A percentile compares a stretch with the other conserved stretches of the same genome.
Conservation (phyloP, 2,888 invertebrate genomes). For the Eulithis testata region DNA sequence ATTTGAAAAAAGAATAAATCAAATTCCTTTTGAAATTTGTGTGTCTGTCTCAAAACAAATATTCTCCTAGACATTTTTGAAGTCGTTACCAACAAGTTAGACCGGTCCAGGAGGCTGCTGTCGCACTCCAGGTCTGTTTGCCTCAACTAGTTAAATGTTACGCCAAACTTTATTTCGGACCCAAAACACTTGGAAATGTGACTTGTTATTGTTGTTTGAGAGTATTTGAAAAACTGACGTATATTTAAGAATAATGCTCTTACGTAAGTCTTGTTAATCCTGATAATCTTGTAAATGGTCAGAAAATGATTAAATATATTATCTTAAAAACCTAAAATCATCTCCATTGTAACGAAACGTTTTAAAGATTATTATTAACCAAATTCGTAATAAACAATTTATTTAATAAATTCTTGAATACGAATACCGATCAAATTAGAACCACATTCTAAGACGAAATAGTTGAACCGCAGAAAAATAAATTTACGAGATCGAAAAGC, state of each 20-base stretch:
- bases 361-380: not conserved
- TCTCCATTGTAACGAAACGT: no score
- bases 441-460: constrained; percentile 31
- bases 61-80: constrained; percentile 62
- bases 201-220: constrained; percentile 72
- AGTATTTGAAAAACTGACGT: constrained; percentile 51
- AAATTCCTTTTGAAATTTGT: constrained; percentile 39
- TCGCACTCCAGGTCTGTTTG: constrained; percentile 75
- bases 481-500: constrained; percentile 60
- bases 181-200: constrained; percentile 65
- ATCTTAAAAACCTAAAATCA: no score
- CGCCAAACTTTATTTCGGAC: constrained; percentile 73
- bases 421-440: constrained; percentile 12
- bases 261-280: not conserved
- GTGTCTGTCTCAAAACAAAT: constrained; percentile 53
- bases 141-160: constrained; percentile 81
- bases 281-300: no score
- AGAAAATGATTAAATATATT: no score
- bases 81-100: constrained; percentile 62
- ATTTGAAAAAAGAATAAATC: constrained; percentile 2
- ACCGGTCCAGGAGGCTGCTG: constrained; percentile 58
- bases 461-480: constrained; percentile 55
- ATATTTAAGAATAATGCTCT: not conserved
- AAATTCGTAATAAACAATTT: constrained; percentile 14
- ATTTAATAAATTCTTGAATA: constrained; percentile 16